Conservation (phyloP, 2,113 vertebrate genomes). For the Salvelinus namaycush region DNA sequence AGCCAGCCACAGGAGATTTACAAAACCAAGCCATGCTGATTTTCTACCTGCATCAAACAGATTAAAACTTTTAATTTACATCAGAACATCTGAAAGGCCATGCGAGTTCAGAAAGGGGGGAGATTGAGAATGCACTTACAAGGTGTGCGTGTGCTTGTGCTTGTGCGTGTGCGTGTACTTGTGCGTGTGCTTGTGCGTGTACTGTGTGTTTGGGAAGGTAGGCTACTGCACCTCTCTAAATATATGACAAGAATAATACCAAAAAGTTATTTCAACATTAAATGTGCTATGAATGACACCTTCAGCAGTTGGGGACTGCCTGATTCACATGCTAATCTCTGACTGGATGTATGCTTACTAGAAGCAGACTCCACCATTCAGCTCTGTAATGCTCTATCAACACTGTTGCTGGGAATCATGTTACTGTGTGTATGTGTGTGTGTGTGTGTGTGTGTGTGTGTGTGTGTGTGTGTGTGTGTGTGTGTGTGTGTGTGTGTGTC, state of each 20-base stretch:
- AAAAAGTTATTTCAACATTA: too few relatives aligned
- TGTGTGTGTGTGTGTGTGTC: background rate
- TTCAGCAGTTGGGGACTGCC: too few relatives aligned
- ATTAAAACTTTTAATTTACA: constrained; percentile 49
- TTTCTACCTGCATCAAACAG: constrained; percentile 36
- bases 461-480: background rate
- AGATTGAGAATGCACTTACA: constrained; percentile 62
- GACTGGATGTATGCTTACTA: background rate
- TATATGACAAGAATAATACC: too few relatives aligned
- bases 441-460: too few relatives aligned
- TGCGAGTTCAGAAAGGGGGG: constrained; percentile 48
- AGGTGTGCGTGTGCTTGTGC: constrained; percentile 64
- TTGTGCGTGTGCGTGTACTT: constrained; percentile 38
- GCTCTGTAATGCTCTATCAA: too few relatives aligned
- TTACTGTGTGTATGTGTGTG: too few relatives aligned
- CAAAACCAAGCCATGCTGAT: constrained; percentile 41
- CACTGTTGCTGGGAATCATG: too few relatives aligned
- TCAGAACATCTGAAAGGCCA: constrained; percentile 22
- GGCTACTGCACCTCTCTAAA: too few relatives aligned
- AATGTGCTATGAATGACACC: too few relatives aligned
- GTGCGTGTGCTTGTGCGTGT: constrained; percentile 43
- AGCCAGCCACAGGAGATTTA: constrained; percentile 32
- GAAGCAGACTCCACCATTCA: background rate
- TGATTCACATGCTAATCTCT: too few relatives aligned
- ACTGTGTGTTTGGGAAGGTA: constrained; percentile 62